Evolutionary conservation across 2,888 invertebrate genomes (phyloP).

Genomic region (Apoderus coryli): DNA sequence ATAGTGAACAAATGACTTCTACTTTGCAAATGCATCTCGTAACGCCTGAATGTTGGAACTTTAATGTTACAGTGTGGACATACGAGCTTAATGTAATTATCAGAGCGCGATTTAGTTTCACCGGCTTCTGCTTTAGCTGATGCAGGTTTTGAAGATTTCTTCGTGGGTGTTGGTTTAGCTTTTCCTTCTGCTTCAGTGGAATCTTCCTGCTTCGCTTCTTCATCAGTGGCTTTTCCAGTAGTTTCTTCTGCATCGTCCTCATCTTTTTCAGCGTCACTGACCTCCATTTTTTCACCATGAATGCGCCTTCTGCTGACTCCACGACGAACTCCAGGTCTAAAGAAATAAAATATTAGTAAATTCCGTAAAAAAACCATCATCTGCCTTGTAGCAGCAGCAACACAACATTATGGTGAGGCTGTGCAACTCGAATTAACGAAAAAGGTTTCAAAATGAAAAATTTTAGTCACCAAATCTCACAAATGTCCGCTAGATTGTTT

Average conservation of each 20-base stretch:
- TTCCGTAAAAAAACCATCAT: too few species aligned
- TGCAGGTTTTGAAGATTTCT: conserved; percentile 35
- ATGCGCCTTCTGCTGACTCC: background rate
- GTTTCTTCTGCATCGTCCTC: conserved; percentile 32
- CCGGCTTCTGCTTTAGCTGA: conserved; percentile 27
- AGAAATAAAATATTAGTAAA: too few species aligned
- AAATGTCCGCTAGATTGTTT: too few species aligned
- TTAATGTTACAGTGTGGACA: conserved; percentile 68
- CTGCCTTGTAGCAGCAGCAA: too few species aligned
- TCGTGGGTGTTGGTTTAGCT: conserved; percentile 31
- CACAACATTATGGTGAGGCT: too few species aligned
- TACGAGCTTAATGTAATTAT: conserved; percentile 53
- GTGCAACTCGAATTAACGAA: too few species aligned
- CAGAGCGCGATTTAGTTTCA: conserved; percentile 37
- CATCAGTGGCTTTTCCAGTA: conserved; percentile 29
- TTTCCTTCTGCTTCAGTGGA: conserved; percentile 19
- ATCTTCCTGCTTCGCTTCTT: conserved; percentile 21
- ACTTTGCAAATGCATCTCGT: conserved; percentile 51
- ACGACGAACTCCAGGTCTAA: too few species aligned
- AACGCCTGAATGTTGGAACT: conserved; percentile 60
- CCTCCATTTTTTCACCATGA: background rate
- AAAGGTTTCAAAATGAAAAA: too few species aligned
- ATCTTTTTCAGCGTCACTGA: conserved; percentile 20
- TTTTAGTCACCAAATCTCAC: too few species aligned
- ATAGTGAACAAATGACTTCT: conserved; percentile 58